Evolutionary conservation across 2,113 vertebrate genomes (phyloP), one percentile per base, ranked within the genome.

Genomic region (Oncorhynchus mykiss): DNA sequence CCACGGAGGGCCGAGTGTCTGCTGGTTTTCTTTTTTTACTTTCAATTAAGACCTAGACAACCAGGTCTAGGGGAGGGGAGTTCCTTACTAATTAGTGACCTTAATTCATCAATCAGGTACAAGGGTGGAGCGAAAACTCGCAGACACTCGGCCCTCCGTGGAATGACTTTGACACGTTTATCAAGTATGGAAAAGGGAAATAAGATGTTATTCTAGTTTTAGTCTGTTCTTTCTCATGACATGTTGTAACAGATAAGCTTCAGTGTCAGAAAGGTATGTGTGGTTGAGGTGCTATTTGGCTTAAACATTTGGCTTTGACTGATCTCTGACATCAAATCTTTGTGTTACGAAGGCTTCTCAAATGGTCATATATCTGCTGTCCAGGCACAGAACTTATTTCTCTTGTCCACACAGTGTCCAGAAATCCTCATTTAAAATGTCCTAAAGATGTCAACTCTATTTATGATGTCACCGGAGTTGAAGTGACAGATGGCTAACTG

Each of bases 191-290:
- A 39, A 39, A 39, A 39, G 4, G 57, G 66, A 13, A 20, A 60
- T 13, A 22, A 73, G 9, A 29, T 24, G 11, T 67, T 71, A 24
- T 14, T 67, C 12, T 16, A 29, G 11, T 4, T 51, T 51, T 51
- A 14, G 49, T 51, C 11, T 51, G 49, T 16, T 51, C 12, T 51
- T 24, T 45, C 4, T 22, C 1, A 0, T 72, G 70, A 77, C 72
- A 75, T 77, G 78, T 79, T 82, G 1, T 81, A 80, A 81, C 82
- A 81, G 49, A 70, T 76, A 6, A 13, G 65, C 45, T 29, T n/a
- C 66, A 11, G 27, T 34, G 12, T 34, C 18, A 27, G 66, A 20
- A 66, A 71, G 71, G 66, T 60, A 4, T 2, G 67, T 75, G 24
- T 72, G 60, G 64, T 65, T 22, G 39, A 72, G 62, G 59, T n/a